Percentiles rank a stretch among this genome's conserved stretches.
Conservation (phyloP, 1,140 invertebrate species). For the Anoplophora glabripennis region DNA sequence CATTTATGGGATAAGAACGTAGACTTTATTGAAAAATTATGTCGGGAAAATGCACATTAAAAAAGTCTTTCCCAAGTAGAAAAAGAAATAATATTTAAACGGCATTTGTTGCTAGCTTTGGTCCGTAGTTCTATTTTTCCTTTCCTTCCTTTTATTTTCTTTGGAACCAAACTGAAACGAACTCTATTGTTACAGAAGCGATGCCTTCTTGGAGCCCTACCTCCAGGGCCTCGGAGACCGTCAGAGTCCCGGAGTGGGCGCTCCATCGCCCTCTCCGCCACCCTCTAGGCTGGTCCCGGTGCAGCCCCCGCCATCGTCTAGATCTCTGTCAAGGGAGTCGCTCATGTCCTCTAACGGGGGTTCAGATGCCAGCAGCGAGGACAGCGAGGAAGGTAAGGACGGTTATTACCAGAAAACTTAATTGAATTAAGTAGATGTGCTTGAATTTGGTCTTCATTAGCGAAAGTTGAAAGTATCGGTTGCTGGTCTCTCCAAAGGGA, state of each 20-base stretch:
- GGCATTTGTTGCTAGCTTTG: no score
- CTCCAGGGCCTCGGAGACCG: slow-evolving; percentile 40
- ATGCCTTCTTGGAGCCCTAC: slow-evolving; percentile 45
- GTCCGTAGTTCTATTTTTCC: no score
- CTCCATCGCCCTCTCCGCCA: slow-evolving; percentile 34
- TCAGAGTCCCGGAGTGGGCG: slow-evolving; percentile 36
- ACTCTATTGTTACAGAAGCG: slow-evolving; percentile 40
- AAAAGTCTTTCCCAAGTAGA: no score
- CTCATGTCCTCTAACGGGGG: slow-evolving; percentile 44
- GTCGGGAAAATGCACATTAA: no score
- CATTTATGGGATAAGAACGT: no score
- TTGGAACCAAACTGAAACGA: not conserved
- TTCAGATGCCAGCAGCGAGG: slow-evolving; percentile 43
- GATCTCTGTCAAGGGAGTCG: slow-evolving; percentile 42
- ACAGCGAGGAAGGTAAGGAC: slow-evolving; percentile 34
- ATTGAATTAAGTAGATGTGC: not conserved
- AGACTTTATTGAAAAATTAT: no score
- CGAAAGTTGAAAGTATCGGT: no score
- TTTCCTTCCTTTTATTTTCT: no score
- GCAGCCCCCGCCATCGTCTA: slow-evolving; percentile 33
- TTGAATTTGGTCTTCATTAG: not conserved
- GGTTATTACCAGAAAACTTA: not conserved
- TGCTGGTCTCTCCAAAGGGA: no score
- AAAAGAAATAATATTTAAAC: no score
- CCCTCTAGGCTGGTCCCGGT: slow-evolving; percentile 26